Conservation (phyloP, 2,797 vertebrate genomes). For the Eurystomus glaucurus region DNA sequence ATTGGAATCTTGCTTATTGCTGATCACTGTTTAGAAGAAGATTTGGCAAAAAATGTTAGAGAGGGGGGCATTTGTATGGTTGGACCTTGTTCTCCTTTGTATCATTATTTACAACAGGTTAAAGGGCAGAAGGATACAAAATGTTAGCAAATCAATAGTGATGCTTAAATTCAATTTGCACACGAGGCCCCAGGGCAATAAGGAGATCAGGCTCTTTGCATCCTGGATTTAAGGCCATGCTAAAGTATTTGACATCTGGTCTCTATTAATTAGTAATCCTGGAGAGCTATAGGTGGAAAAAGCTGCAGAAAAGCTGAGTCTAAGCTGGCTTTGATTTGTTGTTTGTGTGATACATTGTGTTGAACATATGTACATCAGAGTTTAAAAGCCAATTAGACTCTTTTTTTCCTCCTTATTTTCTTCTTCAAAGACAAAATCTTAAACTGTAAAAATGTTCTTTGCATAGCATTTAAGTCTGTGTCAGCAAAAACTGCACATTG, state of each 20-base stretch:
- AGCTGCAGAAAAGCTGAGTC: background rate
- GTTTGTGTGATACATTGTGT: background rate
- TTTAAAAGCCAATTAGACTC: background rate
- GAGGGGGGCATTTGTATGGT: background rate
- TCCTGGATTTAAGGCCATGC: background rate
- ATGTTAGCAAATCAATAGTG: background rate
- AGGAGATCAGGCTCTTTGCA: background rate
- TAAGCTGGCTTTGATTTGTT: slow-evolving; percentile 24
- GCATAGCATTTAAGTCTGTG: background rate
- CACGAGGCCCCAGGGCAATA: background rate
- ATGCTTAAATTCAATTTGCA: slow-evolving; percentile 11
- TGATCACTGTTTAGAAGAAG: background rate
- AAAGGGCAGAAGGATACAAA: background rate
- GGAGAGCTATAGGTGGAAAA: background rate
- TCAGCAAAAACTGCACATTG: background rate
- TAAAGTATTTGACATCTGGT: slow-evolving; percentile 25
- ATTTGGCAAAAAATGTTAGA: background rate
- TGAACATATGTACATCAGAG: background rate
- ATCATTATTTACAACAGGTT: background rate
- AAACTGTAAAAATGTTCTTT: background rate
- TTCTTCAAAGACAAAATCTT: background rate
- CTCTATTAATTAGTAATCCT: slow-evolving; percentile 20
- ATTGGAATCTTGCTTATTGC: background rate
- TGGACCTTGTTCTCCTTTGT: background rate
- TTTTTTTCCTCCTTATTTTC: background rate